These are phyloP conservation scores for Lamellibrachia columna DNA, from an alignment of 2,888 invertebrate genomes.

Conservation along the genomic window DNA sequence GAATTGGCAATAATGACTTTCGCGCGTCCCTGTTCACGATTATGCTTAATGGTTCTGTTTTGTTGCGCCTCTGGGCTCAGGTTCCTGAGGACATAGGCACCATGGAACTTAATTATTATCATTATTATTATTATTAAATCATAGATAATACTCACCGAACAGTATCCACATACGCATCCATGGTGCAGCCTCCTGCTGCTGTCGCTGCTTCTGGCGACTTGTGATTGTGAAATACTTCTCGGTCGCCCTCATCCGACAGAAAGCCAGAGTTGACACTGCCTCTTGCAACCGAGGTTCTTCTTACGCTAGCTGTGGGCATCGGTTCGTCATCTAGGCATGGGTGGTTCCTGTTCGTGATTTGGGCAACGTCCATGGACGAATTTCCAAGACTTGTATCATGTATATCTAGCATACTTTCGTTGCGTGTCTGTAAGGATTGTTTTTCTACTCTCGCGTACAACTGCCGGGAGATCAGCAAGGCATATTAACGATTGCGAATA, in stretches of 20 bases:
- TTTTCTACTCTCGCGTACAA: not conserved
- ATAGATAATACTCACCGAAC: not conserved
- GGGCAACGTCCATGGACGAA: not conserved
- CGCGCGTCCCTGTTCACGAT: too few relatives aligned
- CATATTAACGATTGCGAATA: too few relatives aligned
- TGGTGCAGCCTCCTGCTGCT: not conserved
- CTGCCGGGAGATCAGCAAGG: not conserved
- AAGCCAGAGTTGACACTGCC: not conserved
- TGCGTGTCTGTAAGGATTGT: not conserved
- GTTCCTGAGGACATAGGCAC: too few relatives aligned
- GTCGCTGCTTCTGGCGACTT: not conserved
- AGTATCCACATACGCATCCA: not conserved
- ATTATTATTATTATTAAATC: not conserved
- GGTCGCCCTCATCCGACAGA: not conserved
- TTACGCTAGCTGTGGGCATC: not conserved
- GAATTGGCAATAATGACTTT: too few relatives aligned
- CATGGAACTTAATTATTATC: too few relatives aligned
- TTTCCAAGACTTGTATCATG: not conserved
- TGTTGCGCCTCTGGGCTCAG: too few relatives aligned
- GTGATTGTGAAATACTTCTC: not conserved
- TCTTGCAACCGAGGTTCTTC: not conserved
- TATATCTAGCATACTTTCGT: not conserved
- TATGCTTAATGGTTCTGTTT: too few relatives aligned
- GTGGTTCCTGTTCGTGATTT: not conserved
- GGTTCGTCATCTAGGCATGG: not conserved